A percentile compares a stretch with the other conserved stretches of the same genome.
Evolutionary conservation across 2,113 vertebrate genomes (phyloP).

Genomic region (Corythaixoides concolor): DNA sequence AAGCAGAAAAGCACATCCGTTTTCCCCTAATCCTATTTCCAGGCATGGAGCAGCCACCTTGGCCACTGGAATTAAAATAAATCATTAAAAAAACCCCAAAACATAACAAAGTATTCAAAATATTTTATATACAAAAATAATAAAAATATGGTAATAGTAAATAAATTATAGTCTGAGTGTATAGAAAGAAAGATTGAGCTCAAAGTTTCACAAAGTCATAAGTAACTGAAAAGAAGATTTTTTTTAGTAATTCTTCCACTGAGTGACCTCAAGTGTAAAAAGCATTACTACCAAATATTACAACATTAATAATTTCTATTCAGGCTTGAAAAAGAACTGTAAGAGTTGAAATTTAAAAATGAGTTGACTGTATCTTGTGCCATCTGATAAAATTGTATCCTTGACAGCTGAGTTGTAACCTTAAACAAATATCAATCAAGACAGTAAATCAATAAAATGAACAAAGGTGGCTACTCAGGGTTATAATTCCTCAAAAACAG

Average conservation of each 20-base stretch:
- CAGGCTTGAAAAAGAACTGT: not conserved
- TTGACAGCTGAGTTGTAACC: not conserved
- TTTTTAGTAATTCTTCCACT: not conserved
- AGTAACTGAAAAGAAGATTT: not conserved
- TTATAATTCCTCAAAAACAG: conserved; percentile 4
- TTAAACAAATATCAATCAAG: not conserved
- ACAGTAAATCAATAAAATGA: not conserved
- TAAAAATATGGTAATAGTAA: not conserved
- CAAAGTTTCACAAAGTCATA: not conserved
- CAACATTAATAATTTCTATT: not conserved
- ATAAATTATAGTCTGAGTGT: not conserved
- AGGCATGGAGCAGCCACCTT: not conserved
- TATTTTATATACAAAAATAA: not conserved
- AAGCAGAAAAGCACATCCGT: not conserved
- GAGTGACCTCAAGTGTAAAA: not conserved
- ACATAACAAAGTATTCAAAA: not conserved
- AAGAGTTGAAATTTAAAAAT: not conserved
- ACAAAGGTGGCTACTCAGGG: not conserved
- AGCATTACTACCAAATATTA: not conserved
- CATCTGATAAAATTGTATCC: not conserved
- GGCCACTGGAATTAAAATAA: not conserved
- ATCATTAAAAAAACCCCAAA: not conserved
- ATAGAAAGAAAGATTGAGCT: not conserved
- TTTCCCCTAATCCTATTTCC: not conserved
- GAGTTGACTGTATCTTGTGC: not conserved